A percentile compares a stretch with the other conserved stretches of the same genome.
These are phyloP conservation scores for Lipophrys pholis DNA, from an alignment of 2,113 vertebrate genomes.

Conservation along the genomic window DNA sequence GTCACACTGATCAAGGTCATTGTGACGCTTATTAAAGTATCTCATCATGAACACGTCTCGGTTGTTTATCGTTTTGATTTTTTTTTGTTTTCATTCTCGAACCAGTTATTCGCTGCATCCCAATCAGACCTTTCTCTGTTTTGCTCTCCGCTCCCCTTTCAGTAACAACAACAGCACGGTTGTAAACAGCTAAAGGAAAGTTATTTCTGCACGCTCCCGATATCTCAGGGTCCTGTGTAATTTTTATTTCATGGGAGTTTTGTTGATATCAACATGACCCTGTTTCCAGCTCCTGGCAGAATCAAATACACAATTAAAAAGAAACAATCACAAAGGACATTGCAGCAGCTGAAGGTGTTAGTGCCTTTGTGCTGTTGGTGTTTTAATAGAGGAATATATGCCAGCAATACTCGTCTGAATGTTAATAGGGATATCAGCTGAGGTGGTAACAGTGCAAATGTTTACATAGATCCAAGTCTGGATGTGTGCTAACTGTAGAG, in stretches of 20 bases:
- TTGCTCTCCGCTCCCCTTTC: neutral
- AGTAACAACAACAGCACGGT: neutral
- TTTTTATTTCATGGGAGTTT: conserved; percentile 26
- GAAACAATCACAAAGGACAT: neutral
- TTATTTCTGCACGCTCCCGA: neutral
- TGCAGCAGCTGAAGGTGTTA: too few species aligned
- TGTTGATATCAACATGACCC: neutral
- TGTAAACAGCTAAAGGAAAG: neutral
- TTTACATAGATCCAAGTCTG: too few species aligned
- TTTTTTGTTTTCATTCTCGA: neutral
- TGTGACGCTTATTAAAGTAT: too few species aligned
- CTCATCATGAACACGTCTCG: neutral
- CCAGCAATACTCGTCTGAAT: too few species aligned
- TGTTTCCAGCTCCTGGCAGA: neutral
- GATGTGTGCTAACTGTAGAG: too few species aligned
- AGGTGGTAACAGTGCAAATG: too few species aligned
- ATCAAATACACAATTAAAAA: neutral
- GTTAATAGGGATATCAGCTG: too few species aligned
- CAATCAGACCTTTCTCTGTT: neutral
- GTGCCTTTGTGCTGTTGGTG: too few species aligned
- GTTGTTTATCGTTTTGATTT: too few species aligned
- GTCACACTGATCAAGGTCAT: neutral
- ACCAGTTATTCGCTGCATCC: neutral
- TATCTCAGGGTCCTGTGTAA: neutral
- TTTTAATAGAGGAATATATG: too few species aligned